These are phyloP conservation scores for Rhincodon typus DNA, from an alignment of 2,797 vertebrate genomes.

Conservation along the genomic window DNA sequence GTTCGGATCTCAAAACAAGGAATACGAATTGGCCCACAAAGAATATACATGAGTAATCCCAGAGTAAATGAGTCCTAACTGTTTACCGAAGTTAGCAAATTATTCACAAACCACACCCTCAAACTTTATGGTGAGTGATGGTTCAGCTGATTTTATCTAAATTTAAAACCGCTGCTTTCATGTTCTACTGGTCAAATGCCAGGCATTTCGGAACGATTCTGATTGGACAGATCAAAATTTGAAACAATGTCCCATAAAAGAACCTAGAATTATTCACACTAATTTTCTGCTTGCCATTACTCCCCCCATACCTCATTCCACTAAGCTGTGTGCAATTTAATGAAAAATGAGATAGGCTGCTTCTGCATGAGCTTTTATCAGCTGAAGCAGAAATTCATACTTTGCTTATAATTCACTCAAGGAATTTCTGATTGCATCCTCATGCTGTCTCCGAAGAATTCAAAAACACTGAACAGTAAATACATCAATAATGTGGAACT, in stretches of 20 bases:
- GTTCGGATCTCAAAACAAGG: neutral
- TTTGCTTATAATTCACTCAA: neutral
- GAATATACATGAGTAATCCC: neutral
- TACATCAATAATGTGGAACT: neutral
- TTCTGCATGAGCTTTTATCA: neutral
- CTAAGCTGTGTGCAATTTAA: neutral
- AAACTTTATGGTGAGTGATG: neutral
- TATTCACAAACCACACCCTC: neutral
- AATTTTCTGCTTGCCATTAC: neutral
- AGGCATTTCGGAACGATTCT: neutral
- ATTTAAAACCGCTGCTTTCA: neutral
- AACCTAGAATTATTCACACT: neutral
- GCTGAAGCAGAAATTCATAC: neutral
- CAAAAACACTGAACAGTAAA: neutral
- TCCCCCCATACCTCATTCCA: neutral
- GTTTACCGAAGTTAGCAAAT: neutral
- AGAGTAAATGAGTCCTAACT: neutral
- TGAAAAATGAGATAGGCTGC: neutral
- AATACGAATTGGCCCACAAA: neutral
- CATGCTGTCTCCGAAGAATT: neutral
- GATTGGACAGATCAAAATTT: neutral
- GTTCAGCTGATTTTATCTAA: neutral
- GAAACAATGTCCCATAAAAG: neutral
- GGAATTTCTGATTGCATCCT: neutral
- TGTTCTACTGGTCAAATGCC: neutral